phyloP scores from a whole-genome alignment of 2,888 invertebrate genomes.

The Esperia sulphurella region DNA sequence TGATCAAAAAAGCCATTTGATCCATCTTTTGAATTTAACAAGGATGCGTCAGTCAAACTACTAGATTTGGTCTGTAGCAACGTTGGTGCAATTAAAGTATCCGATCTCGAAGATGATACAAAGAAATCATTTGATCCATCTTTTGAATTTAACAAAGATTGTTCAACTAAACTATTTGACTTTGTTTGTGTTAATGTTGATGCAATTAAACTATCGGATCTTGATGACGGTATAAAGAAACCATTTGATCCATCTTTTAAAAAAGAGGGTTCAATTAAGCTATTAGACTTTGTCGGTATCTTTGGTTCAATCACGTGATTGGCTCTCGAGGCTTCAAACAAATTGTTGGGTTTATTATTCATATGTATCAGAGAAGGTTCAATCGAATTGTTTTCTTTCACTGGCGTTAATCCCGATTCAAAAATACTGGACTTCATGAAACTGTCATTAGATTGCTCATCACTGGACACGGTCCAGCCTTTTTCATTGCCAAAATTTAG shows the following conservation, averaged over 20 bases:
- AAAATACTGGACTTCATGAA: conserved; percentile 43
- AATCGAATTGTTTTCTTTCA: conserved; percentile 28
- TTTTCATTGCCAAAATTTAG: conserved; percentile 35
- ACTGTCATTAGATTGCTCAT: conserved; percentile 43
- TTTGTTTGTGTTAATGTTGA: not conserved
- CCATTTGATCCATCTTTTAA: not conserved
- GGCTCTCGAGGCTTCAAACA: conserved; percentile 5
- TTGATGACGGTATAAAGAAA: conserved; percentile 1
- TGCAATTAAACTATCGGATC: conserved; percentile 2
- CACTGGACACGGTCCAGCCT: conserved; percentile 47
- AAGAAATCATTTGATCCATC: not conserved
- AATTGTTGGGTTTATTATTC: conserved; percentile 25
- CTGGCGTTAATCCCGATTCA: conserved; percentile 5
- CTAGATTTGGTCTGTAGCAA: not conserved
- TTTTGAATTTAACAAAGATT: not conserved
- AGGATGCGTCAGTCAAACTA: not conserved
- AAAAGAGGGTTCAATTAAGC: not conserved
- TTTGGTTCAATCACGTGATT: conserved; percentile 1
- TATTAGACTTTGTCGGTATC: not conserved
- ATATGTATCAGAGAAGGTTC: conserved; percentile 52
- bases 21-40: not conserved
- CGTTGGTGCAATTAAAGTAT: not conserved
- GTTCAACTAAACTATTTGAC: not conserved
- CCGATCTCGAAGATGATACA: not conserved
- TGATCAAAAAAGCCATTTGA: not conserved